Percentiles rank a stretch among this genome's conserved stretches.
Conservation (phyloP, 2,113 vertebrate species). For the Corythornis madagascariensis region DNA sequence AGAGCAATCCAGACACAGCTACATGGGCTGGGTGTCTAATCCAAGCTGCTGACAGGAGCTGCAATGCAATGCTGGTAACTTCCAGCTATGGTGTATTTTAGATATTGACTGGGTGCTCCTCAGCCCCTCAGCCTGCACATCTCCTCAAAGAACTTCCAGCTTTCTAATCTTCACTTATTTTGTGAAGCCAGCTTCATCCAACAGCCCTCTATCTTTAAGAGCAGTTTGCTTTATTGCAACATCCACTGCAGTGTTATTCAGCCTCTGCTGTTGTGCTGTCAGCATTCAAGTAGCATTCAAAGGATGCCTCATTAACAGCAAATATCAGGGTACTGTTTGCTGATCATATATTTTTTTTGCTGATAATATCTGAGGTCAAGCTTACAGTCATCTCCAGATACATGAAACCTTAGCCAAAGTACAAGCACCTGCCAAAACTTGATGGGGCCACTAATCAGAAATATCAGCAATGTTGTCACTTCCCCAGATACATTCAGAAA, state of each 20-base stretch:
- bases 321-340: not conserved
- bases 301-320: not conserved
- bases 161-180: conserved; percentile 14
- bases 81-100: not conserved
- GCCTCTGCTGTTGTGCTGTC: not conserved
- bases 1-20: conserved; percentile 45
- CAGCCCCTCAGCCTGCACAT: not conserved
- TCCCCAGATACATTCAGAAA: not conserved
- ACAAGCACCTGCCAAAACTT: not conserved
- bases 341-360: not conserved
- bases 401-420: not conserved
- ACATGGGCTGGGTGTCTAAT: conserved; percentile 8
- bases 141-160: not conserved
- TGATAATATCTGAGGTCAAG: not conserved
- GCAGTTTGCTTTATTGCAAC: not conserved
- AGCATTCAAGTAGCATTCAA: not conserved
- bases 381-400: not conserved
- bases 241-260: not conserved
- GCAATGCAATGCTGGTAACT: conserved; percentile 18
- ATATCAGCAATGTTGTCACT: not conserved
- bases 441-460: not conserved
- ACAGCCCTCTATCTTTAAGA: not conserved
- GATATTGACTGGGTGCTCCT: not conserved
- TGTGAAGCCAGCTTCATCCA: not conserved
- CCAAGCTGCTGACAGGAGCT: not conserved